Percentiles rank a stretch among this genome's conserved stretches.
These are phyloP conservation scores for Chaetoderma sp. DNA, from an alignment of 2,888 invertebrate genomes.

Conservation along the genomic window DNA sequence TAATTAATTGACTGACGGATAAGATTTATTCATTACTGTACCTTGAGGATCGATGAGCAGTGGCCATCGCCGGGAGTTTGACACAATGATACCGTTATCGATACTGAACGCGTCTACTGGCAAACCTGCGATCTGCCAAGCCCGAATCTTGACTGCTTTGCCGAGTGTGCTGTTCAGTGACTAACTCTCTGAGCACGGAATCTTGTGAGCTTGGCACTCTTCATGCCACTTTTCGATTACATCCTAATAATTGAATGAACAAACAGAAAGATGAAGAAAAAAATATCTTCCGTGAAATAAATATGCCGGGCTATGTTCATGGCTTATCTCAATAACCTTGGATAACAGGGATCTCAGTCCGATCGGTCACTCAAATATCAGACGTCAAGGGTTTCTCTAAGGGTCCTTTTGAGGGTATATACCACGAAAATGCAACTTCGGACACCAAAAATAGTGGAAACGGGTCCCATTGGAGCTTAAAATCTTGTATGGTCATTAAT, in stretches of 20 bases:
- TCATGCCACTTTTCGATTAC: conserved; percentile 75
- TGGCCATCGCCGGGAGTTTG: conserved; percentile 87
- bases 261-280: not conserved
- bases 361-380: too few species aligned
- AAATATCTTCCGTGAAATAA: not conserved
- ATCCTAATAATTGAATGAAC: conserved; percentile 64
- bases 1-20: too few species aligned
- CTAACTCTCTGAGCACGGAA: conserved; percentile 84
- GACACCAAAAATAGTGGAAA: too few species aligned
- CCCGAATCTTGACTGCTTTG: conserved; percentile 86
- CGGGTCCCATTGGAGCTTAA: too few species aligned
- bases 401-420: too few species aligned
- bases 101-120: conserved; percentile 92
- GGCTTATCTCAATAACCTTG: too few species aligned
- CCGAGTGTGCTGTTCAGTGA: conserved; percentile 83
- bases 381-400: too few species aligned
- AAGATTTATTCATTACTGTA: too few species aligned
- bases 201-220: conserved; percentile 66
- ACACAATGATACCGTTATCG: conserved; percentile 93
- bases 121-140: conserved; percentile 90
- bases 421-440: too few species aligned
- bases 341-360: too few species aligned
- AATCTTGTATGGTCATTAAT: too few species aligned
- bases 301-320: not conserved
- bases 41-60: conserved; percentile 97